Percentiles rank a stretch among this genome's conserved stretches.
These are phyloP conservation scores for Halyomorpha halys DNA, from an alignment of 1,140 invertebrate genomes.

Conservation along the genomic window DNA sequence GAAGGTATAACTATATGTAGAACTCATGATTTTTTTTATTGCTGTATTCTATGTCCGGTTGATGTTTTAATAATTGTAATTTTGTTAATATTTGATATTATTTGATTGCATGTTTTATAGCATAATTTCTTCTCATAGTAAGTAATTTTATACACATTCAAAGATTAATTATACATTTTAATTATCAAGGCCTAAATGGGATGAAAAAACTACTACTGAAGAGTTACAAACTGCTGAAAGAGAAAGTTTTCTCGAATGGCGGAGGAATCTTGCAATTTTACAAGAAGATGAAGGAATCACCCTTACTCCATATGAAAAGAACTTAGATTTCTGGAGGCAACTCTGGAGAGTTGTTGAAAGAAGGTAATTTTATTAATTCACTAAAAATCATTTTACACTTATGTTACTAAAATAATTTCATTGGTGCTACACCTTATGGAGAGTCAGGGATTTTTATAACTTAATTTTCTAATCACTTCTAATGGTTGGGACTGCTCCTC, in stretches of 20 bases:
- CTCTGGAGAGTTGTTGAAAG: conserved; percentile 96
- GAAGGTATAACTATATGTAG: conserved; percentile 40
- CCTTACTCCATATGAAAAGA: conserved; percentile 95
- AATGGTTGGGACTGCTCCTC: no score
- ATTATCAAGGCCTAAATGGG: conserved; percentile 66
- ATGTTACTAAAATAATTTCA: no score
- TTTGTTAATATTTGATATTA: no score
- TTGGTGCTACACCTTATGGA: no score
- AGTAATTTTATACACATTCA: conserved; percentile 1
- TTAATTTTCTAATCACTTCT: no score
- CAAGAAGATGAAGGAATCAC: conserved; percentile 71
- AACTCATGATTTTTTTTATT: no score
- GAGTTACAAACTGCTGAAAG: conserved; percentile 68
- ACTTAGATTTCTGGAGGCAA: conserved; percentile 97
- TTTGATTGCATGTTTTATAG: background rate
- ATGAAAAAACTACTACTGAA: conserved; percentile 56
- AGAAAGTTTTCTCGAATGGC: conserved; percentile 79
- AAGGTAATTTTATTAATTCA: conserved; percentile 37
- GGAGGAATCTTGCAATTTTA: conserved; percentile 62
- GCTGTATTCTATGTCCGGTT: no score
- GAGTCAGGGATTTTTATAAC: no score
- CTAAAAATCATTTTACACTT: no score
- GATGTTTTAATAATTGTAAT: conserved; percentile 1
- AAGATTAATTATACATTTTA: background rate
- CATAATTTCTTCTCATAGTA: background rate